A percentile compares a stretch with the other conserved stretches of the same genome.
These are phyloP conservation scores for Corbicula japonica DNA, from an alignment of 2,888 invertebrate species.

Conservation along the genomic window DNA sequence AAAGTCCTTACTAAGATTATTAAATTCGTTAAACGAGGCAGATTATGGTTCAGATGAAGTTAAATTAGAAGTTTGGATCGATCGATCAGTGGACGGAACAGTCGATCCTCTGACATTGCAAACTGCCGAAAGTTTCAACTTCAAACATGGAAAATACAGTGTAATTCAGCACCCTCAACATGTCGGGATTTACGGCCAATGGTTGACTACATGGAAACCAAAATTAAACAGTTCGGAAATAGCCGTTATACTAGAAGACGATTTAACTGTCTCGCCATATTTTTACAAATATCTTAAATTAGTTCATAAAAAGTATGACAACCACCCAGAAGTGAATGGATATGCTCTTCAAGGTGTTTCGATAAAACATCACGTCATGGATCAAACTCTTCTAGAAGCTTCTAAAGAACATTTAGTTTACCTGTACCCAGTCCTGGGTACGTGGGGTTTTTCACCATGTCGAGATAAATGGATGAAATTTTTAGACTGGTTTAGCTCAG, in stretches of 20 bases:
- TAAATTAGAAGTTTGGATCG: conserved; percentile 70
- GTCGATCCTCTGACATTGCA: conserved; percentile 47
- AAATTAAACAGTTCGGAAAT: conserved; percentile 70
- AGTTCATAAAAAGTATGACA: conserved; percentile 74
- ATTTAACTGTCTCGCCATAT: conserved; percentile 75
- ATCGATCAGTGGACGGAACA: conserved; percentile 53
- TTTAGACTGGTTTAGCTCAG: conserved; percentile 69
- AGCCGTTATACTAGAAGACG: conserved; percentile 81
- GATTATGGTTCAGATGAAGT: conserved; percentile 59
- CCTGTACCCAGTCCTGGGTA: conserved; percentile 75
- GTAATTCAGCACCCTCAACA: conserved; percentile 59
- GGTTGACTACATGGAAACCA: conserved; percentile 77
- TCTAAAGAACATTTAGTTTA: conserved; percentile 66
- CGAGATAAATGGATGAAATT: conserved; percentile 69
- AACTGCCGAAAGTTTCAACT: conserved; percentile 49
- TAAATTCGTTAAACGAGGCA: conserved; percentile 64
- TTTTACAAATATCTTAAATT: conserved; percentile 78
- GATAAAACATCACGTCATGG: conserved; percentile 65
- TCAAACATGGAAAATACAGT: conserved; percentile 57
- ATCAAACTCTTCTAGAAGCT: conserved; percentile 33
- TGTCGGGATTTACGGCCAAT: conserved; percentile 72
- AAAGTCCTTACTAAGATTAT: conserved; percentile 56
- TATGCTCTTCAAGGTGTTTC: conserved; percentile 73
- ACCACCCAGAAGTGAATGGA: conserved; percentile 68
- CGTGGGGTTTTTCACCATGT: conserved; percentile 80